Evolutionary conservation across 2,888 invertebrate species (phyloP), one percentile per base, ranked within the genome.

Genomic region (Auanema freiburgensis): DNA sequence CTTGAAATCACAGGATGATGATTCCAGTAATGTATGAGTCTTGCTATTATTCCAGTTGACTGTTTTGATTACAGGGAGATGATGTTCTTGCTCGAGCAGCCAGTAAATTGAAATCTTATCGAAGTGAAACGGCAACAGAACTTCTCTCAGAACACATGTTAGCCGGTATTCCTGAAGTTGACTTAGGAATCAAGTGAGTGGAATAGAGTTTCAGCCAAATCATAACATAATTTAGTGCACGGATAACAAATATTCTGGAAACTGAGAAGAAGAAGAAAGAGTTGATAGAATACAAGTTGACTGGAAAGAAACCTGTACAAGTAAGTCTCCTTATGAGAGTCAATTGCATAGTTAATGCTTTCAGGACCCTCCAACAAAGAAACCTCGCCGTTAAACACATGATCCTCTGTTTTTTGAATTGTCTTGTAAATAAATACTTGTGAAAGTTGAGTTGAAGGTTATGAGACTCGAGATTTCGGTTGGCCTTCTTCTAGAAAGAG

Each of bases 111-210:
- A 87, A 93, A 65, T 89, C 91, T 64, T 80, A 77, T 57, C 91
- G 92, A 0, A 89, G 91, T 0, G 91, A 92, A 78, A 88, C 91
- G 83, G 94, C 92, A 1, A 97, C 98, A 85, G 98, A 98, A 87
- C 96, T 98, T 93, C 89, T 99, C 79, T 97, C 97, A 2, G 96
- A 97, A 88, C 97, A 98, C 88, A 99, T 98, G 98, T 87, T 99
- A 4, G 96, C 93, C 83, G 98, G 98, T 43, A 98, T 99, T 74
- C 98, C 98, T 0, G 98, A 99, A 87, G 93, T 99, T 0, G 97
- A 99, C 86, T 88, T 99, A 58, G 98, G 98, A n/a, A 95, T 99
- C 77, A 94, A 96, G 89, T 89, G 84, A 85, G 87, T 85, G n/a
- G n/a, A n/a, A 8, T 10, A 46, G 46, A 10, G 10, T 21, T 46